Evolutionary conservation across 2,113 vertebrate genomes (phyloP).

Genomic region (Oplegnathus fasciatus): DNA sequence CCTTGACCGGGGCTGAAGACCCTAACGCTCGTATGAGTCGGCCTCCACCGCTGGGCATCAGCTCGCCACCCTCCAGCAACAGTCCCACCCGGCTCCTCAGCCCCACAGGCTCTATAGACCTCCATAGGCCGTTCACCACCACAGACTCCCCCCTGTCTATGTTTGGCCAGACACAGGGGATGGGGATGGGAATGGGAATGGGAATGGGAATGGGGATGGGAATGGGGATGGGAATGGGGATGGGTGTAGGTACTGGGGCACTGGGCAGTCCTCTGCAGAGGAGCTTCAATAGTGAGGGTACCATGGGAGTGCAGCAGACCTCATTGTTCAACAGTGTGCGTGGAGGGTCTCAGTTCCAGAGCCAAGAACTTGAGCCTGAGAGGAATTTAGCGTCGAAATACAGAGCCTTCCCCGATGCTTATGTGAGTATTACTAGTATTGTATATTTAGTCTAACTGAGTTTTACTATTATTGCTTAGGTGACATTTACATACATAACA

Average conservation of each 20-base stretch:
- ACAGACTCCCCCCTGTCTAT: conserved; percentile 47
- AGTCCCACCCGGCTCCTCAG: conserved; percentile 60
- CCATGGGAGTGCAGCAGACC: conserved; percentile 31
- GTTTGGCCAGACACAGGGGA: conserved; percentile 42
- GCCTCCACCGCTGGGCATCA: conserved; percentile 12
- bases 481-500: not conserved
- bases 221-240: conserved; percentile 29
- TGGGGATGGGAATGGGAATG: conserved; percentile 44
- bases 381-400: conserved; percentile 62
- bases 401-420: conserved; percentile 79
- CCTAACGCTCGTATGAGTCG: conserved; percentile 42
- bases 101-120: conserved; percentile 59
- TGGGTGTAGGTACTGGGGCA: conserved; percentile 10
- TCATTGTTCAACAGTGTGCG: conserved; percentile 48
- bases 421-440: conserved; percentile 84
- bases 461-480: not conserved
- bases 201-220: conserved; percentile 32
- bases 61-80: conserved; percentile 37
- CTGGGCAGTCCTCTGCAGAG: conserved; percentile 66
- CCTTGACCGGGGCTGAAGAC: conserved; percentile 60
- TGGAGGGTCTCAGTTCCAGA: conserved; percentile 55
- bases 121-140: conserved; percentile 34
- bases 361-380: conserved; percentile 48
- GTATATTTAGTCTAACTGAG: not conserved
- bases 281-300: conserved; percentile 66